Percentiles rank a stretch among this genome's conserved stretches.
Evolutionary conservation across 1,140 invertebrate genomes (phyloP).

Genomic region (Chrysopa pallens): DNA sequence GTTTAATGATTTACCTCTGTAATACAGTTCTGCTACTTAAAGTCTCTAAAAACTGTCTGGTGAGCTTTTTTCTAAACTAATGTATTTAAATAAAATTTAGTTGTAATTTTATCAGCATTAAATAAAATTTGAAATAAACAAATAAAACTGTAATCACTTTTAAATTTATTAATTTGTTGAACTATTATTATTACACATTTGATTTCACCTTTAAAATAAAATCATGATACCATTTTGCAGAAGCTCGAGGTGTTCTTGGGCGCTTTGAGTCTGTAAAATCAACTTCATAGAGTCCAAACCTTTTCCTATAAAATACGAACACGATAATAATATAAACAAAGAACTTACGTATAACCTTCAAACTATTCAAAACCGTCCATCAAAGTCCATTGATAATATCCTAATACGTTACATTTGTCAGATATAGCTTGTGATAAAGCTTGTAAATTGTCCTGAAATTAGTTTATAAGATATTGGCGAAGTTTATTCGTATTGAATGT

Average conservation of each 20-base stretch:
- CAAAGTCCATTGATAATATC: conserved; percentile 55
- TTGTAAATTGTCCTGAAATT: conserved; percentile 33
- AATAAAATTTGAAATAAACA: too few relatives aligned
- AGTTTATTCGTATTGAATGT: too few relatives aligned
- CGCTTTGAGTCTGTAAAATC: conserved; percentile 46
- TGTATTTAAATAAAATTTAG: too few relatives aligned
- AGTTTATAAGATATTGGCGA: not conserved
- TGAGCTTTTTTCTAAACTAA: too few relatives aligned
- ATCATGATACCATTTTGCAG: conserved; percentile 36
- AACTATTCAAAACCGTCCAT: conserved; percentile 67
- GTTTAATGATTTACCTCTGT: too few relatives aligned
- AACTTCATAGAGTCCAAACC: conserved; percentile 56
- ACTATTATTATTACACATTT: too few relatives aligned
- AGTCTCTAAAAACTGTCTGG: too few relatives aligned
- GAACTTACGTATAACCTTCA: conserved; percentile 35
- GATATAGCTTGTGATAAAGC: conserved; percentile 42
- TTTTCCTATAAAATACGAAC: conserved; percentile 29
- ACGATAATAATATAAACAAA: conserved; percentile 2
- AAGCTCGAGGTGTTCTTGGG: conserved; percentile 48
- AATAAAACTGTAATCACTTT: too few relatives aligned
- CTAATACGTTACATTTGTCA: conserved; percentile 43
- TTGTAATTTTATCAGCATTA: too few relatives aligned
- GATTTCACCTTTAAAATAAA: conserved; percentile 31
- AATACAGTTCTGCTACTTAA: too few relatives aligned
- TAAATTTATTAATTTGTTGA: too few relatives aligned